These are phyloP conservation scores for Centropristis striata DNA, from an alignment of 2,113 vertebrate species.

Conservation along the genomic window DNA sequence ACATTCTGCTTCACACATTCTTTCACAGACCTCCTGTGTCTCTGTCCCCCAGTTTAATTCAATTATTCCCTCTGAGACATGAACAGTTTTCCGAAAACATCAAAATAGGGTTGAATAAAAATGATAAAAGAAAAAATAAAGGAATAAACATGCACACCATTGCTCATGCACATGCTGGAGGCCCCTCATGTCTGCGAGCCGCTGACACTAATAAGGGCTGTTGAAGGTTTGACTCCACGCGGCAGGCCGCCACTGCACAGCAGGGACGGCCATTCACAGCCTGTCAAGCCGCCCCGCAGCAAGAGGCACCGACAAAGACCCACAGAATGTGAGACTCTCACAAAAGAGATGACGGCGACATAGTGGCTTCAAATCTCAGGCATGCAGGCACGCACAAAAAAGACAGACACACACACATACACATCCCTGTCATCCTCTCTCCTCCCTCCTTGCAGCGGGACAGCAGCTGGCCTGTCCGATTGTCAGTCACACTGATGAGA, in stretches of 20 bases:
- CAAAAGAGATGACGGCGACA: conserved; percentile 76
- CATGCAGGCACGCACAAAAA: conserved; percentile 69
- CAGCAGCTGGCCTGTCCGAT: conserved; percentile 75
- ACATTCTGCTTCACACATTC: conserved; percentile 46
- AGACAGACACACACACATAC: conserved; percentile 50
- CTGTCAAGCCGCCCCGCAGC: conserved; percentile 75
- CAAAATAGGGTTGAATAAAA: conserved; percentile 33
- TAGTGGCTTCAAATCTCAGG: conserved; percentile 75
- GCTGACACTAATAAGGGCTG: conserved; percentile 84
- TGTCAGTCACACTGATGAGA: conserved; percentile 76
- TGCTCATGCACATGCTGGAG: conserved; percentile 23
- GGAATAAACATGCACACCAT: conserved; percentile 29
- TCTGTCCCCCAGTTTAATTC: conserved; percentile 46
- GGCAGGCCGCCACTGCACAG: conserved; percentile 77
- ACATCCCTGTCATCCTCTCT: conserved; percentile 54
- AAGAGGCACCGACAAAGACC: conserved; percentile 74
- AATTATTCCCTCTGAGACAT: conserved; percentile 53
- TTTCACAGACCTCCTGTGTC: conserved; percentile 55
- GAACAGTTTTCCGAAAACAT: conserved; percentile 37
- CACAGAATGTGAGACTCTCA: conserved; percentile 72
- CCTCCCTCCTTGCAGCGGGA: conserved; percentile 56
- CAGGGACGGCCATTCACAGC: conserved; percentile 81
- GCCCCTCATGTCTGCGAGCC: conserved; percentile 67
- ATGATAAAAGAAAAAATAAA: conserved; percentile 32
- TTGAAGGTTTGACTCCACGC: conserved; percentile 80